Percentiles rank a stretch among this genome's conserved stretches.
Evolutionary conservation across 2,113 vertebrate species (phyloP).

Genomic region (Eulacestoma nigropectus): DNA sequence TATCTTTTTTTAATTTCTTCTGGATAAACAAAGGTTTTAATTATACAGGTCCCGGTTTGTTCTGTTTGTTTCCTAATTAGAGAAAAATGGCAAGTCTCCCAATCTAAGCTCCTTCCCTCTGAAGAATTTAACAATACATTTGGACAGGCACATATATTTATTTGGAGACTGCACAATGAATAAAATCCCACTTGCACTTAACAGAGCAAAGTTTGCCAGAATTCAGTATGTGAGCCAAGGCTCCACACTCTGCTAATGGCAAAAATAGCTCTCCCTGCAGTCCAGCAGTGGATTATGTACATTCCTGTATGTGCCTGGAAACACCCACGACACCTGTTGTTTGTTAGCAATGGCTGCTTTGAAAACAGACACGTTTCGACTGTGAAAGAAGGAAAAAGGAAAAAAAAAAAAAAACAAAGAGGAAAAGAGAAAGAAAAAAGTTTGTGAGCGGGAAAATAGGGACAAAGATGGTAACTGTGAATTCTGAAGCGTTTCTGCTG

Average conservation of each 20-base stretch:
- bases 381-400: neutral
- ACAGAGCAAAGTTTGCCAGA: slow-evolving; percentile 59
- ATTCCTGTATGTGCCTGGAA: slow-evolving; percentile 15
- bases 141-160: slow-evolving; percentile 65
- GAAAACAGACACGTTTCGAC: neutral
- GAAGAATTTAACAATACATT: slow-evolving; percentile 63
- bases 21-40: slow-evolving; percentile 69
- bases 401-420: too few species aligned
- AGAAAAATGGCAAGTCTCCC: slow-evolving; percentile 68
- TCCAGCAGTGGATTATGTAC: slow-evolving; percentile 49
- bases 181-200: slow-evolving; percentile 66
- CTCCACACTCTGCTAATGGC: slow-evolving; percentile 53
- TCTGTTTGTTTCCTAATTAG: slow-evolving; percentile 70
- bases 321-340: slow-evolving; percentile 55
- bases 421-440: neutral
- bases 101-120: slow-evolving; percentile 53
- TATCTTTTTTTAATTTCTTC: slow-evolving; percentile 24
- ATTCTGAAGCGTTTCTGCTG: neutral
- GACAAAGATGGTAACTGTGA: neutral
- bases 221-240: slow-evolving; percentile 39
- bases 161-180: slow-evolving; percentile 60
- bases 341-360: slow-evolving; percentile 22
- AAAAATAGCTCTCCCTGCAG: slow-evolving; percentile 52
- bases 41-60: slow-evolving; percentile 55
- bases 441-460: neutral